A percentile compares a stretch with the other conserved stretches of the same genome.
These are phyloP conservation scores for Dysidea cf. avara DNA, from an alignment of 37 sponge, comb jelly and placozoan species.

Conservation along the genomic window DNA sequence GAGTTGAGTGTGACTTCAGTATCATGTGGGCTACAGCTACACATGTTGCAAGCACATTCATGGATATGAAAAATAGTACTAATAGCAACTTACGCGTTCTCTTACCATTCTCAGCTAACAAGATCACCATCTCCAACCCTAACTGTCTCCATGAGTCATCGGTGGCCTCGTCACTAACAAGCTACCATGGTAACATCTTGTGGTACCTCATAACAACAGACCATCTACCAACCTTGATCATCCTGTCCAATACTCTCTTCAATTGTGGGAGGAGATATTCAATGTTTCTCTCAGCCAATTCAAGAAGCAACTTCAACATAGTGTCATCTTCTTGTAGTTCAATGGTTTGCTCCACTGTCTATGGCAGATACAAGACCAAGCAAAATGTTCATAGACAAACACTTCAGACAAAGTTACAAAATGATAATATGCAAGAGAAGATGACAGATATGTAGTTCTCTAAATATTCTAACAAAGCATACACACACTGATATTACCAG, in stretches of 20 bases:
- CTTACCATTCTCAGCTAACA: slow-evolving; percentile 85
- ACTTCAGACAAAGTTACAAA: too few species aligned
- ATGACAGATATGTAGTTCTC: too few species aligned
- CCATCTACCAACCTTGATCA: slow-evolving; percentile 67
- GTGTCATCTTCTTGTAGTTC: slow-evolving; percentile 65
- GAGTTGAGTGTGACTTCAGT: too few species aligned
- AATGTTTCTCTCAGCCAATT: slow-evolving; percentile 82
- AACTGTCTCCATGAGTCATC: slow-evolving; percentile 88
- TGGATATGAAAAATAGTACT: too few species aligned
- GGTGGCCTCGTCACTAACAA: slow-evolving; percentile 37
- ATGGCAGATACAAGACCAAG: too few species aligned
- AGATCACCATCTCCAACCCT: slow-evolving; percentile 83
- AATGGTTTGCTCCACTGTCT: slow-evolving; percentile 70
- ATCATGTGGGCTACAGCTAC: too few species aligned
- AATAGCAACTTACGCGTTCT: too few species aligned
- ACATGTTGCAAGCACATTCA: too few species aligned
- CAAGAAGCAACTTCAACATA: slow-evolving; percentile 85
- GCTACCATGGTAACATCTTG: slow-evolving; percentile 22
- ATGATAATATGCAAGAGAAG: too few species aligned
- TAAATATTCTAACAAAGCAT: too few species aligned
- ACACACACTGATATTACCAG: too few species aligned
- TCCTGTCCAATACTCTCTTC: slow-evolving; percentile 59
- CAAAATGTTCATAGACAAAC: too few species aligned
- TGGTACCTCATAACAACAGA: background rate
- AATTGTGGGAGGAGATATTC: slow-evolving; percentile 80